Evolutionary conservation across 2,797 vertebrate genomes (phyloP), one percentile per base, ranked within the genome.

Genomic region (Phalanger gymnotis): DNA sequence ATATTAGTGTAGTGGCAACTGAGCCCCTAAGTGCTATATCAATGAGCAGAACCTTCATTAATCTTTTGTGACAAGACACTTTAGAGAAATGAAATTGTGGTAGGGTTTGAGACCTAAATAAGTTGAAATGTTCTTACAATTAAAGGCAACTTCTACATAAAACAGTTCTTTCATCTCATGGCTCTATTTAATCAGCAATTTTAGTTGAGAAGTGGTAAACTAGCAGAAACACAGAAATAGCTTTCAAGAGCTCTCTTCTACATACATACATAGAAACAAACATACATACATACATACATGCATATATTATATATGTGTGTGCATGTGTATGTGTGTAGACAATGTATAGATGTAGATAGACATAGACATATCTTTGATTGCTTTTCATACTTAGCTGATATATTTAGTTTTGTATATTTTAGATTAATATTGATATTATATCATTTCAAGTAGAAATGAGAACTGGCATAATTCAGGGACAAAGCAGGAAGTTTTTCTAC

Each of bases 51-150:
- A 97, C 92, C 66, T 91, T 97, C 98, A 98, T 98, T 98, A 97
- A 98, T 98, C 98, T 98, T 98, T 95, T 81, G 94, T 98, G 98
- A 98, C 98, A 98, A 97, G 93, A 95, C 91, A 97, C 96, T 98
- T 97, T 90, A 31, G 87, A 97, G 95, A 97, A 98, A 98, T 93
- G 95, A 97, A 97, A 98, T 92, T 98, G 95, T 95, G 66, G 94
- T 91, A 97, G 92, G 73, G 96, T 55, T 91, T n/a, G 90, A 93
- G 52, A 90, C 92, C 81, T 94, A 97, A 96, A 95, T 96, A 96
- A 94, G 95, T 93, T 97, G 95, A 93, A 96, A 94, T 96, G 93
- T 96, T 93, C 95, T 96, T 95, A 53, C 56, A 96, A 57, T 95
- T 95, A 55, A 97, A 97, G 94, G 95, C 95, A 96, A 96, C 91